Base-by-base conservation (phyloP, 1,140 invertebrate species). In the Drosophila bipectinata region DNA sequence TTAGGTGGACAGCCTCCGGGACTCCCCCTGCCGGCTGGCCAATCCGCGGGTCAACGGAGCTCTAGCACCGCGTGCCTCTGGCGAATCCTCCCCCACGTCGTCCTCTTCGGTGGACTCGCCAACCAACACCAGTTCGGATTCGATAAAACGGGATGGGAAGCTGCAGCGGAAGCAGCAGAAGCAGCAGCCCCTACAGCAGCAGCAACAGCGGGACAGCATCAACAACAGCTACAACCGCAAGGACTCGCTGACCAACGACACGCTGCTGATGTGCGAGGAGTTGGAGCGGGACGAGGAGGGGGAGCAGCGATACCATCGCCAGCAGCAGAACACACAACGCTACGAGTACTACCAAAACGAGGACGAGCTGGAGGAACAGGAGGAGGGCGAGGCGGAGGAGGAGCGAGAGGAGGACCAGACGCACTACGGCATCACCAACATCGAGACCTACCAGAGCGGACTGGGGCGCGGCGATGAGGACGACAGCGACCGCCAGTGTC, bases 1-100 rank as follows among this genome's bases (percentile, higher is more conserved):
- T 5, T 28, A 93, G 92, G 90, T 93, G 57, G 93, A 93, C 68
- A 93, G 92, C 59, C 87, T 92, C 64, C 87, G 93, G 32, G 93
- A 93, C 72, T 91, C 91, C 32, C 90, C 90, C 18, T 80, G 77
- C 48, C 85, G 90, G 45, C 53, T 77, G 41, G 63, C 45, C 3
- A 82, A 75, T 61, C 45, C 78, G 6, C 72, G 91, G 10, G 62
- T 82, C 14, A 92, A 92, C 63, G 90, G 90, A 30, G 90, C 84
- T 6, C 55, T 91, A 26, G 91, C 93, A 92, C 88, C 93, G 90
- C 76, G 93, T 92, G 91, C 93, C 92, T 84, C 92, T 72, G 72
- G 91, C 58, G 78, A 93, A 90, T 91, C 92, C 75, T 79, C 91
- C 62, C 89, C 91, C 72, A 87, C 92, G 53, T 85, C 92, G 77